phyloP scores from a whole-genome alignment of 2,797 vertebrate genomes.

The Acanthopagrus latus region DNA sequence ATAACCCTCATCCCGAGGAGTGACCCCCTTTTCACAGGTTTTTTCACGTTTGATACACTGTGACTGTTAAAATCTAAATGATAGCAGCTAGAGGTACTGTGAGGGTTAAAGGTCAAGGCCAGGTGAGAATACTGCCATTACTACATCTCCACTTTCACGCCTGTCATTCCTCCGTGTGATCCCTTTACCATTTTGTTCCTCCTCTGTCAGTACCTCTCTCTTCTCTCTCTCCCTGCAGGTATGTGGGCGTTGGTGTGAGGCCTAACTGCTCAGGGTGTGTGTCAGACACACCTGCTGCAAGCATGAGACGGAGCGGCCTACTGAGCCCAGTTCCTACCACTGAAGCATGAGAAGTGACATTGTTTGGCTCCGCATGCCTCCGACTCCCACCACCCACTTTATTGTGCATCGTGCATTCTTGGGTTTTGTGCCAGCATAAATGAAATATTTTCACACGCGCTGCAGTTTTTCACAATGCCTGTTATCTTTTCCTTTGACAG shows the following conservation, averaged over 20 bases:
- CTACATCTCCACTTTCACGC: neutral
- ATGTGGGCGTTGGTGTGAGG: conserved; percentile 65
- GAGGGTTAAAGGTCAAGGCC: conserved; percentile 1
- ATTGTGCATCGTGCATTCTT: neutral
- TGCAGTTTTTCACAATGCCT: neutral
- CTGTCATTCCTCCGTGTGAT: conserved; percentile 7
- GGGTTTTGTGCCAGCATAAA: neutral
- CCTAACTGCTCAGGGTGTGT: conserved; percentile 73
- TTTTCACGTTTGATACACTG: neutral
- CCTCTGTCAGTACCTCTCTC: neutral
- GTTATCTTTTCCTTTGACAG: conserved; percentile 26
- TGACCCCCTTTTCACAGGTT: too few species aligned
- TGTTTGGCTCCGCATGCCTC: conserved; percentile 11
- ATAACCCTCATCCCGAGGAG: neutral
- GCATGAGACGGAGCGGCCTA: conserved; percentile 71
- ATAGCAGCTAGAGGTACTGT: neutral
- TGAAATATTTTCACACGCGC: neutral
- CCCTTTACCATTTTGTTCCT: conserved; percentile 9
- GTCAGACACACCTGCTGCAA: conserved; percentile 74
- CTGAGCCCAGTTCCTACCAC: conserved; percentile 6
- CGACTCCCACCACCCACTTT: neutral
- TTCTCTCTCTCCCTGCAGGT: conserved; percentile 40
- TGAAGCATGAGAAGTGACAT: conserved; percentile 11
- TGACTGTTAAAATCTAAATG: neutral
- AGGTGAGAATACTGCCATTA: neutral